A percentile compares a stretch with the other conserved stretches of the same genome.
These are phyloP conservation scores for Antheraea mylitta DNA, from an alignment of 1,140 invertebrate species.

Conservation along the genomic window DNA sequence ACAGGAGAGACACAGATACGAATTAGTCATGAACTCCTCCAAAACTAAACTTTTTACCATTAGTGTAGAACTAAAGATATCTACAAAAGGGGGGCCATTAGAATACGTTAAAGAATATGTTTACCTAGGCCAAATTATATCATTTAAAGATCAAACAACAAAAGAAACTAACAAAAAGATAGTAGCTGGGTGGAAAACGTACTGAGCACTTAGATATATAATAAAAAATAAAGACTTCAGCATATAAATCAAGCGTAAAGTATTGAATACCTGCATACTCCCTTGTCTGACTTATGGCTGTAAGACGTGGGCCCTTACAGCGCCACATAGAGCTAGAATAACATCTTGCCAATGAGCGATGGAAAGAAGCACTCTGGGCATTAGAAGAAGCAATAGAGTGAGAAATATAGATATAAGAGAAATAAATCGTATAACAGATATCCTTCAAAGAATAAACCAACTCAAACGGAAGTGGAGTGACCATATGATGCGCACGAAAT, in stretches of 20 bases:
- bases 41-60: no score
- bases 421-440: neutral
- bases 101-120: no score
- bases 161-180: neutral
- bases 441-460: neutral
- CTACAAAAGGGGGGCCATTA: no score
- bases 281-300: neutral
- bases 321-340: neutral
- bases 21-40: no score
- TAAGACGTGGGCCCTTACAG: neutral
- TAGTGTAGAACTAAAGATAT: no score
- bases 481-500: neutral
- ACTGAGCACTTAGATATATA: neutral
- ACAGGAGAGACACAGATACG: no score
- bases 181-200: neutral
- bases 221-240: neutral
- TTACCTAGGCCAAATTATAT: slow-evolving; percentile 18
- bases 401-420: neutral
- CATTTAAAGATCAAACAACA: neutral
- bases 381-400: neutral
- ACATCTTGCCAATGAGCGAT: neutral
- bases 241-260: neutral
- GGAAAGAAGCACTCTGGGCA: neutral
- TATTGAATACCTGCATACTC: neutral
- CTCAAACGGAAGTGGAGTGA: neutral